Evolutionary conservation across 2,113 vertebrate species (phyloP).

Genomic region (Spea bombifrons): DNA sequence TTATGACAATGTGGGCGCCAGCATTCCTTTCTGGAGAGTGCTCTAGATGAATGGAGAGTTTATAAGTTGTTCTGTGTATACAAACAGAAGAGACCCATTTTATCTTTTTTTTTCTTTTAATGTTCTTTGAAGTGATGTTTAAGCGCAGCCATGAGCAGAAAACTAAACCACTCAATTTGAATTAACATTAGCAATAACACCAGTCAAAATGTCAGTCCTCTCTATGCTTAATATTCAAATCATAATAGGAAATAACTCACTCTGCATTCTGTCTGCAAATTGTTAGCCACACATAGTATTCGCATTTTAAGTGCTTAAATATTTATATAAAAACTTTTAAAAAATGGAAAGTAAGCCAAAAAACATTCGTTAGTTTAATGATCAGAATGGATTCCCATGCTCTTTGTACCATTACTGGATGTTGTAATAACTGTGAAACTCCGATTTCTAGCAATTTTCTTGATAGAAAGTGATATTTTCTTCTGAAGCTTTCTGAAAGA

Average conservation of each 20-base stretch:
- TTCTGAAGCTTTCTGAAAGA: no score
- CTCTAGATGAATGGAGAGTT: conserved; percentile 38
- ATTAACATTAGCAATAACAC: neutral
- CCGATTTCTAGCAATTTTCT: no score
- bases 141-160: neutral
- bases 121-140: conserved; percentile 20
- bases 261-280: neutral
- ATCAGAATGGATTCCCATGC: neutral
- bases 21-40: conserved; percentile 13
- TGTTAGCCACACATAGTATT: conserved; percentile 2
- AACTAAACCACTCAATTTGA: neutral
- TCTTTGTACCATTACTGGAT: neutral
- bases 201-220: neutral
- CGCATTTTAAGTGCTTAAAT: neutral
- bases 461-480: no score
- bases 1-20: conserved; percentile 43
- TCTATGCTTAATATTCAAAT: neutral
- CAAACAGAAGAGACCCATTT: neutral
- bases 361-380: neutral
- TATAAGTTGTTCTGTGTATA: conserved; percentile 35
- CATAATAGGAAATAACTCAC: neutral
- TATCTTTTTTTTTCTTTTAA: conserved; percentile 7
- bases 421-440: no score
- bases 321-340: neutral
- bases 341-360: neutral